Conservation (phyloP, 2,113 vertebrate species). For the Pimephales promelas region DNA sequence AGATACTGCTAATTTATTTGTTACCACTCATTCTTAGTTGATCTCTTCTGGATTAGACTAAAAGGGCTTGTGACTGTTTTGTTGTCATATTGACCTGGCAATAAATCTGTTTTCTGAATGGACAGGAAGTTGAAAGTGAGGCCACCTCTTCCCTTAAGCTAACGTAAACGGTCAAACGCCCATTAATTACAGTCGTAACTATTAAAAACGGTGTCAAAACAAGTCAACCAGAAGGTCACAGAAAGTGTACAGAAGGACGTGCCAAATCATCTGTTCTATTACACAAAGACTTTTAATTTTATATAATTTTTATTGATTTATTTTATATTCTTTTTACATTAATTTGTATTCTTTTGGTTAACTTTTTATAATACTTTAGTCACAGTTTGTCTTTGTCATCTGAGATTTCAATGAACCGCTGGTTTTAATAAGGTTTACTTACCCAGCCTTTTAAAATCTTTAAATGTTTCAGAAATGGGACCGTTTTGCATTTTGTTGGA, state of each 20-base stretch:
- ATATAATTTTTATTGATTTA: not conserved
- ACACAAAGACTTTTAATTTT: not conserved
- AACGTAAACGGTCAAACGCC: slow-evolving; percentile 51
- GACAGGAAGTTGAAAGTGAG: slow-evolving; percentile 61
- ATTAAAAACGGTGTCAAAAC: slow-evolving; percentile 54
- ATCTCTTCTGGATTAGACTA: not conserved
- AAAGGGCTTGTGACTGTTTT: slow-evolving; percentile 17
- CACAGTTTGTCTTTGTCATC: not conserved
- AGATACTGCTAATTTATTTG: not conserved
- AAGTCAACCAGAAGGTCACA: slow-evolving; percentile 14
- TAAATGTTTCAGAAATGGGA: not conserved
- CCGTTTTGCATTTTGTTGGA: not conserved
- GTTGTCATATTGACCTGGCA: slow-evolving; percentile 39
- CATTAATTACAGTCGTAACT: slow-evolving; percentile 49
- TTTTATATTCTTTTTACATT: not conserved
- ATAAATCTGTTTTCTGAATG: slow-evolving; percentile 52
- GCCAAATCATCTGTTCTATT: not conserved
- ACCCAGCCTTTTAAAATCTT: not conserved
- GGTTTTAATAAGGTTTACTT: not conserved
- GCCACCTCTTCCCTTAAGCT: slow-evolving; percentile 51
- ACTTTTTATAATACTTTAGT: not conserved
- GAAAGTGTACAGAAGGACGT: slow-evolving; percentile 17
- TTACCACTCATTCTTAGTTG: not conserved
- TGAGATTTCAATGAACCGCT: not conserved
- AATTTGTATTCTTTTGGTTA: not conserved